These are phyloP conservation scores for Coleophora flavipennella DNA, from an alignment of 2,888 invertebrate genomes.

Conservation along the genomic window DNA sequence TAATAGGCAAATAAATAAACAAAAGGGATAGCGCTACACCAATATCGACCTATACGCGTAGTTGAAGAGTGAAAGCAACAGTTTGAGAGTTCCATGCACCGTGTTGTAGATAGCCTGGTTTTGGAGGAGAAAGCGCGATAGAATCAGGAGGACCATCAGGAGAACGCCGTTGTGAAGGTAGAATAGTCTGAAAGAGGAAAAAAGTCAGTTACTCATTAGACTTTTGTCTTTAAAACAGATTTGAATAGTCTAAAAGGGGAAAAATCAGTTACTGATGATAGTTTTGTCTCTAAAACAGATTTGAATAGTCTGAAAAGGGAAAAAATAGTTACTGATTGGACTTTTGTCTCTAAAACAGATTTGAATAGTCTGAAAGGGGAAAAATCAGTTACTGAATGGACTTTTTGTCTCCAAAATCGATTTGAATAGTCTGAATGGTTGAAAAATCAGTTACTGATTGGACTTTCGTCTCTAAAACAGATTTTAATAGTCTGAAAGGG, in stretches of 20 bases:
- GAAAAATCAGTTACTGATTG: slow-evolving; percentile 27
- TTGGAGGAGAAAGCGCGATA: slow-evolving; percentile 36
- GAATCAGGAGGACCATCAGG: slow-evolving; percentile 27
- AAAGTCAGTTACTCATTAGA: neutral
- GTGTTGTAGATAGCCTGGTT: slow-evolving; percentile 31
- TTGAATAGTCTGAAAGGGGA: slow-evolving; percentile 24
- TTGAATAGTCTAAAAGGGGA: too few relatives aligned
- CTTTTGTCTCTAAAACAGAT: too few relatives aligned
- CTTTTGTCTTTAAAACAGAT: too few relatives aligned
- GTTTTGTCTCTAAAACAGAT: too few relatives aligned
- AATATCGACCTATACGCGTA: slow-evolving; percentile 16
- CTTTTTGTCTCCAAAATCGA: slow-evolving; percentile 35
- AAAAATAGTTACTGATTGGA: too few relatives aligned
- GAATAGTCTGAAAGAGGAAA: slow-evolving; percentile 41
- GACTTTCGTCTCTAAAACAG: slow-evolving; percentile 49
- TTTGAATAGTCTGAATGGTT: slow-evolving; percentile 30
- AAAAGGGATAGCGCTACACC: too few relatives aligned
- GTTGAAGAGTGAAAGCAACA: slow-evolving; percentile 29
- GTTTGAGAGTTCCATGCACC: slow-evolving; percentile 32
- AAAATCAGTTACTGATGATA: too few relatives aligned
- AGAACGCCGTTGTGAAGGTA: slow-evolving; percentile 40
- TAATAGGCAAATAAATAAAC: too few relatives aligned
- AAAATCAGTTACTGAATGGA: slow-evolving; percentile 32
- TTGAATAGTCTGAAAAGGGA: too few relatives aligned
- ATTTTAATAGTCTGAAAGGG: slow-evolving; percentile 44